phyloP scores from a whole-genome alignment of 2,797 vertebrate genomes.

The Scomberomorus guttatus region DNA sequence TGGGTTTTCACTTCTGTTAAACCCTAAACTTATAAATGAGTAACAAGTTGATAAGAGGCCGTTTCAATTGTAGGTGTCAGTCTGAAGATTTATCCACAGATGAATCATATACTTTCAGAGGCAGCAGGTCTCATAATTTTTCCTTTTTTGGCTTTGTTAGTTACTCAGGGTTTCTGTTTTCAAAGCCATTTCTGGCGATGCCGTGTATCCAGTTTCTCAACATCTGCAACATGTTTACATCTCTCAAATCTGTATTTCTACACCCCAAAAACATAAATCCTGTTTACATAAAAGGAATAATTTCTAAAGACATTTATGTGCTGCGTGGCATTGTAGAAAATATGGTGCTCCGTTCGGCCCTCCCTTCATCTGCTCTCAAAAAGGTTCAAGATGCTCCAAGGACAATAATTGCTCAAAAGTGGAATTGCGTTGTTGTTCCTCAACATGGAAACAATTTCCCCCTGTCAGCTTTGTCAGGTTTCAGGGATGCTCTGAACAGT shows the following conservation, averaged over 20 bases:
- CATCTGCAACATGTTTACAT: conserved; percentile 79
- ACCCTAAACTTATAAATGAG: not conserved
- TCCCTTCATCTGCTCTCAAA: conserved; percentile 68
- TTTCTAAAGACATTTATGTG: conserved; percentile 76
- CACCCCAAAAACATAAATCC: conserved; percentile 74
- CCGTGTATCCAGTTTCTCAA: conserved; percentile 43
- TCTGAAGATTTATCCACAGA: not conserved
- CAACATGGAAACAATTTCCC: conserved; percentile 79
- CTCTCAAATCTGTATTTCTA: conserved; percentile 50
- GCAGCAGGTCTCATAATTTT: conserved; percentile 7
- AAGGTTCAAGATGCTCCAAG: conserved; percentile 70
- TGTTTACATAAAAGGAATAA: conserved; percentile 69
- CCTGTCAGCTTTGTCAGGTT: conserved; percentile 67
- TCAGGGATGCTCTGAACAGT: conserved; percentile 57
- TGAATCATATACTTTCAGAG: not conserved
- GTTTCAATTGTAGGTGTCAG: not conserved
- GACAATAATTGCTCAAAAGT: conserved; percentile 65
- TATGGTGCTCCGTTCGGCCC: conserved; percentile 36
- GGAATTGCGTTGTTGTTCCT: conserved; percentile 53
- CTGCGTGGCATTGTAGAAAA: conserved; percentile 69
- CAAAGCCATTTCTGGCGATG: conserved; percentile 11
- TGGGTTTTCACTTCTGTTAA: not conserved
- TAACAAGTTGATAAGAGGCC: not conserved
- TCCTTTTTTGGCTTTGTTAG: not conserved
- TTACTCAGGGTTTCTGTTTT: not conserved